Conservation (phyloP, 2,797 vertebrate genomes). For the Cirrhinus mrigala region DNA sequence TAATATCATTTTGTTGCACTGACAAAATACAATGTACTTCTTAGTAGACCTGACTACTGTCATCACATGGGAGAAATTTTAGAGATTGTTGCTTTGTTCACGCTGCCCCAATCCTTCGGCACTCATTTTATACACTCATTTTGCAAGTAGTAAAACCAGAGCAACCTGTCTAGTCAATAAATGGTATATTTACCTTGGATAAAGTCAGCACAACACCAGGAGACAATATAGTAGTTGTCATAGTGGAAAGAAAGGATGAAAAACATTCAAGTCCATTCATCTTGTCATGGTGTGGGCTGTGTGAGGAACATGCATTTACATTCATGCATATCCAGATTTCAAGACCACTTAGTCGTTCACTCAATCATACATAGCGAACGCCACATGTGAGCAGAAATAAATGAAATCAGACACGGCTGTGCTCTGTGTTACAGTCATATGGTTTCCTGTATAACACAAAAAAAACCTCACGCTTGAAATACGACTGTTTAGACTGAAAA, state of each 20-base stretch:
- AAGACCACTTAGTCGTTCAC: not conserved
- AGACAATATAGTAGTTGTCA: not conserved
- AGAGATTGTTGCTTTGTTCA: not conserved
- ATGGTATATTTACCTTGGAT: not conserved
- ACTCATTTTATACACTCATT: not conserved
- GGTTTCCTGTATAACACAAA: not conserved
- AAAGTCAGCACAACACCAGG: not conserved
- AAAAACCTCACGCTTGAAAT: not conserved
- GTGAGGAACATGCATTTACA: not conserved
- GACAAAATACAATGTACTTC: not conserved
- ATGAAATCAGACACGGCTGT: not conserved
- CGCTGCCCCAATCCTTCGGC: not conserved
- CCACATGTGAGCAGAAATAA: not conserved
- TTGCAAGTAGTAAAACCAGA: not conserved
- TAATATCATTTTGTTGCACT: not conserved
- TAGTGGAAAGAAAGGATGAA: not conserved
- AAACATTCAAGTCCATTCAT: not conserved
- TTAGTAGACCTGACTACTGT: not conserved
- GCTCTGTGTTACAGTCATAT: not conserved
- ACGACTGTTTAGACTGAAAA: not conserved
- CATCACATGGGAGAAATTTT: not conserved
- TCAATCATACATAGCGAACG: constrained; percentile 3
- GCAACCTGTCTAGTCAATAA: not conserved
- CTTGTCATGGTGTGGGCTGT: not conserved
- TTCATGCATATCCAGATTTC: not conserved